Percentiles rank a stretch among this genome's conserved stretches.
Evolutionary conservation across 2,113 vertebrate species (phyloP).

Genomic region (Desmodus rotundus): DNA sequence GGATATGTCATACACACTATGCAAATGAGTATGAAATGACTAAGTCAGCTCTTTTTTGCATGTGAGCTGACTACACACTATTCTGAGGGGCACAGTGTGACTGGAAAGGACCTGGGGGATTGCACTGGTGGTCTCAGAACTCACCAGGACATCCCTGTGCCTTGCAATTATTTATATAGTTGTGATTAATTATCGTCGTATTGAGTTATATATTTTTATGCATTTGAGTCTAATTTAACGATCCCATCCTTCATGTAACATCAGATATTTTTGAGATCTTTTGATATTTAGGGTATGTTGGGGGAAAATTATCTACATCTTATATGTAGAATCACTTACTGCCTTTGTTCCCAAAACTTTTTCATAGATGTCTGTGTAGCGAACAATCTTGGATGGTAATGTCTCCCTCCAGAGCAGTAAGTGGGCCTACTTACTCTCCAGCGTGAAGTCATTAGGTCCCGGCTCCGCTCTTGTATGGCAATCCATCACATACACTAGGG

Average conservation of each 20-base stretch:
- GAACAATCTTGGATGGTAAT: neutral
- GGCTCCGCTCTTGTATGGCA: neutral
- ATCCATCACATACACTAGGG: accelerated
- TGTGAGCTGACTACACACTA: neutral
- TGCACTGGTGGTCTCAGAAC: neutral
- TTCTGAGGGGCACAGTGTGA: neutral
- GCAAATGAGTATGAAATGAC: neutral
- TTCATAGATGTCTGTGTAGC: neutral
- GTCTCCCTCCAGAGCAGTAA: neutral
- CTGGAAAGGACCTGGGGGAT: neutral
- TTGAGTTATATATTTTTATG: neutral
- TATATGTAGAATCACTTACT: neutral
- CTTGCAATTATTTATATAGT: neutral
- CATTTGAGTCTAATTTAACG: neutral
- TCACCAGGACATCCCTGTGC: neutral
- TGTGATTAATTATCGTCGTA: neutral
- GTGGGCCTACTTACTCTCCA: neutral
- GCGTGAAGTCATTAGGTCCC: neutral
- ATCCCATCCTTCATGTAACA: neutral
- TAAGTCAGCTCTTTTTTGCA: neutral
- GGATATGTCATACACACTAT: neutral
- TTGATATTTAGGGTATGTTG: neutral
- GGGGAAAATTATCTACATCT: neutral
- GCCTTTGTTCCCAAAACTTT: neutral
- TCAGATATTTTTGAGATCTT: neutral